phyloP scores from a whole-genome alignment of 2,888 invertebrate species.

The Polylopha cassiicola region DNA sequence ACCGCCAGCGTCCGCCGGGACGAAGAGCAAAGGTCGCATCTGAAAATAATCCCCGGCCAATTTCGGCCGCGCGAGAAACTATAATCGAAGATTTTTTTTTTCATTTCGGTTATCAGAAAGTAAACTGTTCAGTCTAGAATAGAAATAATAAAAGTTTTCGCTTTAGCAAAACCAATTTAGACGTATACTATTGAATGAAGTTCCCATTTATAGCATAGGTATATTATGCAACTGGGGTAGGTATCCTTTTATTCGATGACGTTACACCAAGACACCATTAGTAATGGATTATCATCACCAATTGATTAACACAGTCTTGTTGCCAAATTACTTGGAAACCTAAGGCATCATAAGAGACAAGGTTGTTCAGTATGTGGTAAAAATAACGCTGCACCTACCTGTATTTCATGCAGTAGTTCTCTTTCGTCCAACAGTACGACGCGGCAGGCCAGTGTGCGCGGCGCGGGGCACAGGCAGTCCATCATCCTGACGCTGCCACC shows the following conservation, averaged over 20 bases:
- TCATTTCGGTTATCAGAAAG: constrained; percentile 3
- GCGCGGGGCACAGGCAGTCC: constrained; percentile 77
- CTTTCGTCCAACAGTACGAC: constrained; percentile 93
- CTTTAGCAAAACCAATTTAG: neutral
- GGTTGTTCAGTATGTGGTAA: neutral
- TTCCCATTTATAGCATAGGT: too few species aligned
- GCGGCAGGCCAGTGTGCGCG: constrained; percentile 84
- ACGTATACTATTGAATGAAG: neutral
- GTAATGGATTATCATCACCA: too few species aligned
- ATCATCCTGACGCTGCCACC: constrained; percentile 58
- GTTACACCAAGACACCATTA: too few species aligned
- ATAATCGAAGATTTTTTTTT: constrained; percentile 29
- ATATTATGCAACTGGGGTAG: too few species aligned
- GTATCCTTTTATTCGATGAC: too few species aligned
- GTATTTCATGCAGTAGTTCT: constrained; percentile 91
- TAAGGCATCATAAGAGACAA: constrained; percentile 17
- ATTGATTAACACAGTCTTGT: too few species aligned
- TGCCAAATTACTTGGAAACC: too few species aligned
- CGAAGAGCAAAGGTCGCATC: constrained; percentile 41
- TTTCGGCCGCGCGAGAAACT: constrained; percentile 33
- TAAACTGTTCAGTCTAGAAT: constrained; percentile 12
- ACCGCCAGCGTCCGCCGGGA: constrained; percentile 51
- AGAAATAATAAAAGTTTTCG: too few species aligned
- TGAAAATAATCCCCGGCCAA: constrained; percentile 43
- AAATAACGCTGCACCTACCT: constrained; percentile 71